These are phyloP conservation scores for Diachasma alloeum DNA, from an alignment of 1,140 invertebrate genomes.

Conservation along the genomic window DNA sequence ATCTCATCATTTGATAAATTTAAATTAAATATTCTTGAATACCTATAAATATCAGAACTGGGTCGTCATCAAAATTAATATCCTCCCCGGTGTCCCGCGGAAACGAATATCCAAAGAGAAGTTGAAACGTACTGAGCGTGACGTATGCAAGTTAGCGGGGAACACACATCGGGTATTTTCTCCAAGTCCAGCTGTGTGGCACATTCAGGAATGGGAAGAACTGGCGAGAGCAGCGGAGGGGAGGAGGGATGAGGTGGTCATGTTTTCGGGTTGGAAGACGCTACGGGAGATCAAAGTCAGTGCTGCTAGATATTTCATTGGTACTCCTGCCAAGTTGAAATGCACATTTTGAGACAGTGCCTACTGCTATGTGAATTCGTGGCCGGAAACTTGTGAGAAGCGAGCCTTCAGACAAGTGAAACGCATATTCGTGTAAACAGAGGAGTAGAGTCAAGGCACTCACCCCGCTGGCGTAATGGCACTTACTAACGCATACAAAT, in stretches of 20 bases:
- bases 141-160: neutral
- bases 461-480: neutral
- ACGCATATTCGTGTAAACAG: neutral
- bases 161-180: neutral
- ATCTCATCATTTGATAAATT: too few relatives aligned
- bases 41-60: neutral
- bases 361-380: conserved; percentile 39
- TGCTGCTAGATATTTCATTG: conserved; percentile 49
- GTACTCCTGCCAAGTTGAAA: conserved; percentile 33
- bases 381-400: neutral
- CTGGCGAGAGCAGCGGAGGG: neutral
- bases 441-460: neutral
- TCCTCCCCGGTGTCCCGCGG: neutral
- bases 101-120: neutral
- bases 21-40: neutral
- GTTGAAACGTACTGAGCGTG: neutral
- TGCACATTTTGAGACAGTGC: conserved; percentile 15
- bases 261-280: conserved; percentile 25
- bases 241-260: neutral
- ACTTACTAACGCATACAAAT: neutral
- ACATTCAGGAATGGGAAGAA: neutral
- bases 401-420: neutral
- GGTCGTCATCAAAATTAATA: neutral
- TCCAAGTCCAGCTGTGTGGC: neutral
- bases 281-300: conserved; percentile 46